Percentiles rank a stretch among this genome's conserved stretches.
phyloP scores from a whole-genome alignment of 2,797 vertebrate species.

The Acrossocheilus wenchowensis region DNA sequence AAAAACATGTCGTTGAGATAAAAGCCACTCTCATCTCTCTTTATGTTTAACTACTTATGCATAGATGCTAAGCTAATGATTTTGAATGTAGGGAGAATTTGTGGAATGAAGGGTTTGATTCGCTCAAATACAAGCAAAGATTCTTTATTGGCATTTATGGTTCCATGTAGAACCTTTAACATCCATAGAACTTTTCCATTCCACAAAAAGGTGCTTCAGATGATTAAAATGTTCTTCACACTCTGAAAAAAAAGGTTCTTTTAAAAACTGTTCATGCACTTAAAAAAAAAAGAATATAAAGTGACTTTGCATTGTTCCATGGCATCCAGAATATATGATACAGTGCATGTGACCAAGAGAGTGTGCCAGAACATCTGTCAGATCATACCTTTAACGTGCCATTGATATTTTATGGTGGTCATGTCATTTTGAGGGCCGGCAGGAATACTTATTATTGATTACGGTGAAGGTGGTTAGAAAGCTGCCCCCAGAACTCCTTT shows the following conservation, averaged over 20 bases:
- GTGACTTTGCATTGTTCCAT: neutral
- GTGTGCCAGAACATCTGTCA: neutral
- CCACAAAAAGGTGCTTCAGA: neutral
- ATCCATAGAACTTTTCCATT: neutral
- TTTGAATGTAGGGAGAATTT: neutral
- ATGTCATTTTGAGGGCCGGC: neutral
- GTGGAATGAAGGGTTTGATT: neutral
- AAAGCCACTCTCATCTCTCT: constrained; percentile 17
- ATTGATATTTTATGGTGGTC: constrained; percentile 15
- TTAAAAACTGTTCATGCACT: neutral
- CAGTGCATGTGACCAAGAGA: neutral
- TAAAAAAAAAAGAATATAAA: neutral
- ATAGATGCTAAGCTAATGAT: neutral
- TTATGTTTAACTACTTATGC: neutral
- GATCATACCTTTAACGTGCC: neutral
- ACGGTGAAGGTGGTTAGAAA: neutral
- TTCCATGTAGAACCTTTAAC: neutral
- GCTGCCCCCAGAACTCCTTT: constrained; percentile 25
- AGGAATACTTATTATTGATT: constrained; percentile 40
- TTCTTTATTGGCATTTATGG: neutral
- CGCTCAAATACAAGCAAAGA: neutral
- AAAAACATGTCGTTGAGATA: constrained; percentile 25
- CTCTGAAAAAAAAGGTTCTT: neutral
- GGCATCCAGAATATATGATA: neutral
- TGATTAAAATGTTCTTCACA: neutral